A percentile compares a stretch with the other conserved stretches of the same genome.
Evolutionary conservation across 2,797 vertebrate species (phyloP).

Genomic region (Oreortyx pictus): DNA sequence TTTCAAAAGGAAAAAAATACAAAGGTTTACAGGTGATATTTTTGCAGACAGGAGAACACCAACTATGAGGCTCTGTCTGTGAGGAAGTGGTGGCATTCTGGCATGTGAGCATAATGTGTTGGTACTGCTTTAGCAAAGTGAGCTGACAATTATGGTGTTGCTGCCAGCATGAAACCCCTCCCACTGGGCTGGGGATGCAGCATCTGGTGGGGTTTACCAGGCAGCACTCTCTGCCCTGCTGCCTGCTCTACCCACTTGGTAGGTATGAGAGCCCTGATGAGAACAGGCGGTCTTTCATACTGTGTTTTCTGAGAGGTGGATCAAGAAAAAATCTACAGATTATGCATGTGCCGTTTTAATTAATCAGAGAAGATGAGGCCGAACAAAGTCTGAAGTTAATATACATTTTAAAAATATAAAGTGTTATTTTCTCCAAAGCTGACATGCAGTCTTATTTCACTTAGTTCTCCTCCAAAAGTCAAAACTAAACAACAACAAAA

Average conservation of each 20-base stretch:
- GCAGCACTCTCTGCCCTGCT: accelerated
- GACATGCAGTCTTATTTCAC: neutral
- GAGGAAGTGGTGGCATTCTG: neutral
- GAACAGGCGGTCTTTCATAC: neutral
- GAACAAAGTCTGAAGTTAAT: slow-evolving; percentile 11
- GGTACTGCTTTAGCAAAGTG: neutral
- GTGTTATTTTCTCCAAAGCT: neutral
- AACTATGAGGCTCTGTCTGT: neutral
- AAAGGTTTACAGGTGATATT: neutral
- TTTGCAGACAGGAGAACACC: neutral
- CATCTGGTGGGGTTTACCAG: accelerated
- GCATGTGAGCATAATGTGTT: neutral
- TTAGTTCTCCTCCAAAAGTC: neutral
- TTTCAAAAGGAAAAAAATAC: neutral
- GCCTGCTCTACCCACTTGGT: neutral
- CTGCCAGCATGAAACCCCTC: neutral
- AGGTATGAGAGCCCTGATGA: neutral
- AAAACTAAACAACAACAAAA: neutral
- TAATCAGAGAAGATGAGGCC: slow-evolving; percentile 15
- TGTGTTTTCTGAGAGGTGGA: neutral
- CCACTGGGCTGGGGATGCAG: accelerated
- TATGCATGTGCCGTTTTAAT: neutral
- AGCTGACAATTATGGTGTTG: neutral
- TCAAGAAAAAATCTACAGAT: neutral
- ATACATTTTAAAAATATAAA: neutral